These are phyloP conservation scores for Cassiopea andromeda DNA, from an alignment of 30 jellyfish, hydroid and myxozoan genomes.

Conservation along the genomic window DNA sequence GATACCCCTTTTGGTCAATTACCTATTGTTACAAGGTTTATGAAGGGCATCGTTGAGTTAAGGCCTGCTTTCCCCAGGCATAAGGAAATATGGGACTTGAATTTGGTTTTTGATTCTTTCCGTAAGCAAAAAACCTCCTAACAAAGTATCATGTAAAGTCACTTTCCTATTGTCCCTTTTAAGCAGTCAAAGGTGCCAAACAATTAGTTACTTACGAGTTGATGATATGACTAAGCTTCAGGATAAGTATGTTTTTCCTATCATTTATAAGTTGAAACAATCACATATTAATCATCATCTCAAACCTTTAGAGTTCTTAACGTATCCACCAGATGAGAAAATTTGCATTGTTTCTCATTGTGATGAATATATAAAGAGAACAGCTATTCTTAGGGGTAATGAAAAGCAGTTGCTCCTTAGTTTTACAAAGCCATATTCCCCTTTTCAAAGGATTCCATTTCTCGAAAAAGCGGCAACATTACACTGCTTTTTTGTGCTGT, in stretches of 20 bases:
- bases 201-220: slow-evolving; percentile 24
- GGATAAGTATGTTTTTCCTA: background rate
- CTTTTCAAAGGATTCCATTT: background rate
- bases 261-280: background rate
- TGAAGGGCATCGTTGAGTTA: slow-evolving; percentile 46
- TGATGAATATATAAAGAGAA: background rate
- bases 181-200: slow-evolving; percentile 52
- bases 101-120: slow-evolving; percentile 18
- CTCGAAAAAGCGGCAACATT: too few relatives aligned
- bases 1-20: slow-evolving; percentile 29
- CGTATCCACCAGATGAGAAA: slow-evolving; percentile 13
- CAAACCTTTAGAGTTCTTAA: slow-evolving; percentile 24
- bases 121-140: background rate
- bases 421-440: slow-evolving; percentile 30
- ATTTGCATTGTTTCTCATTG: slow-evolving; percentile 28
- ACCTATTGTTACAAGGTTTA: slow-evolving; percentile 39
- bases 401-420: slow-evolving; percentile 17
- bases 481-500: too few relatives aligned
- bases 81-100: slow-evolving; percentile 40
- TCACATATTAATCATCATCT: slow-evolving; percentile 33
- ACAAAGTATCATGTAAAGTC: background rate
- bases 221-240: background rate
- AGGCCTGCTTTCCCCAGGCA: slow-evolving; percentile 64
- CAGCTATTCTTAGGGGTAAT: slow-evolving; percentile 1
- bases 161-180: background rate